A percentile compares a stretch with the other conserved stretches of the same genome.
Evolutionary conservation across 2,797 vertebrate species (phyloP).

Genomic region (Cebuella pygmaea): DNA sequence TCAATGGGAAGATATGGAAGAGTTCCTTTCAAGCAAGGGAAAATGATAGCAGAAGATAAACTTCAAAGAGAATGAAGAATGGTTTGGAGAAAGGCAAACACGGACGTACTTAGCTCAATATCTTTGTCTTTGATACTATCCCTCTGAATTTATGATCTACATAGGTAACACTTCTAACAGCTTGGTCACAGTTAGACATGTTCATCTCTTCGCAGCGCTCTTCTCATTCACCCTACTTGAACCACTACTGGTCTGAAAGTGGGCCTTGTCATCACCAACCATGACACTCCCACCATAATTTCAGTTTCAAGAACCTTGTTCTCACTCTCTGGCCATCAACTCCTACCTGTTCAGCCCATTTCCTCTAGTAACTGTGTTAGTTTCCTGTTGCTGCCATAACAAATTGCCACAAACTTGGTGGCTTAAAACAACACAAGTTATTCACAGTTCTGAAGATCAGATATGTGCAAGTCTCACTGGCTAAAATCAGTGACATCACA

Average conservation of each 20-base stretch:
- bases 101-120: neutral
- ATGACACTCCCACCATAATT: neutral
- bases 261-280: neutral
- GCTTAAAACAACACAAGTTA: neutral
- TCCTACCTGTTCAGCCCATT: neutral
- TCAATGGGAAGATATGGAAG: neutral
- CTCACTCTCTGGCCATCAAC: neutral
- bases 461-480: neutral
- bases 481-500: neutral
- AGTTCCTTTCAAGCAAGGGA: neutral
- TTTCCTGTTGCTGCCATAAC: neutral
- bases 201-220: neutral
- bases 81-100: neutral
- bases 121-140: neutral
- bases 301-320: neutral
- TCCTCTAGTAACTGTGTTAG: neutral
- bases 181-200: neutral
- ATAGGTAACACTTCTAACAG: neutral
- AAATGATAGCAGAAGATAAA: neutral
- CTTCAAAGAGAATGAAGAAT: neutral
- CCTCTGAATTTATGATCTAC: neutral
- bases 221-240: neutral
- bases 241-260: neutral
- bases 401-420: neutral
- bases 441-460: neutral